phyloP scores from a whole-genome alignment of 2,797 vertebrate genomes.

The Acipenser transmontanus region DNA sequence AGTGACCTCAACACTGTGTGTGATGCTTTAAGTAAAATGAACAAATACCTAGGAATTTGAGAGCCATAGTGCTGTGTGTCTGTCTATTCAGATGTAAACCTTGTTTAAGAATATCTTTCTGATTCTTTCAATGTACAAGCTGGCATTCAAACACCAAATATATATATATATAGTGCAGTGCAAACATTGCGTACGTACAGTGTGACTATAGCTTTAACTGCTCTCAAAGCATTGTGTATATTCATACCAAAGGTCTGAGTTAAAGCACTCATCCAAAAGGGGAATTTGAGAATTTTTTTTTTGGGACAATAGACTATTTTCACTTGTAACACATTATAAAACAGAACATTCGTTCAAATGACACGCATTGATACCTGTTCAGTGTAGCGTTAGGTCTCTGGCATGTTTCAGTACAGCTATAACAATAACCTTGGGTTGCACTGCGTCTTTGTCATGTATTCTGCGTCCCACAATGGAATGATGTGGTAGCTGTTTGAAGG shows the following conservation, averaged over 20 bases:
- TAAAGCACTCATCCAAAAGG: not conserved
- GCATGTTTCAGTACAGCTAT: not conserved
- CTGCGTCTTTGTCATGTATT: not conserved
- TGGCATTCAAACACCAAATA: too few relatives aligned
- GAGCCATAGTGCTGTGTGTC: not conserved
- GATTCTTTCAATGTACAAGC: too few relatives aligned
- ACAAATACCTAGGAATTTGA: constrained; percentile 91
- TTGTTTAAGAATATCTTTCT: too few relatives aligned
- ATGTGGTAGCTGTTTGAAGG: not conserved
- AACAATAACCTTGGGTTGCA: not conserved
- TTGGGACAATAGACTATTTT: too few relatives aligned
- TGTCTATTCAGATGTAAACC: too few relatives aligned
- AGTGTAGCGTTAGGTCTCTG: too few relatives aligned
- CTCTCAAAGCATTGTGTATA: not conserved
- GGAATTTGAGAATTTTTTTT: not conserved
- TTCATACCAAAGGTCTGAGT: not conserved
- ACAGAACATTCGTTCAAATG: not conserved
- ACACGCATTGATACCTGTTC: not conserved
- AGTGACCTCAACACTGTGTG: constrained; percentile 90
- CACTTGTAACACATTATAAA: not conserved
- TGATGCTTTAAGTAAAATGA: constrained; percentile 93
- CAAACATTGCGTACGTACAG: not conserved
- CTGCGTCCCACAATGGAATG: not conserved
- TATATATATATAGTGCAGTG: not conserved
- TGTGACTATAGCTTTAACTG: not conserved